These are phyloP conservation scores for Chloromyia formosa DNA, from an alignment of 2,888 invertebrate species.

Conservation along the genomic window DNA sequence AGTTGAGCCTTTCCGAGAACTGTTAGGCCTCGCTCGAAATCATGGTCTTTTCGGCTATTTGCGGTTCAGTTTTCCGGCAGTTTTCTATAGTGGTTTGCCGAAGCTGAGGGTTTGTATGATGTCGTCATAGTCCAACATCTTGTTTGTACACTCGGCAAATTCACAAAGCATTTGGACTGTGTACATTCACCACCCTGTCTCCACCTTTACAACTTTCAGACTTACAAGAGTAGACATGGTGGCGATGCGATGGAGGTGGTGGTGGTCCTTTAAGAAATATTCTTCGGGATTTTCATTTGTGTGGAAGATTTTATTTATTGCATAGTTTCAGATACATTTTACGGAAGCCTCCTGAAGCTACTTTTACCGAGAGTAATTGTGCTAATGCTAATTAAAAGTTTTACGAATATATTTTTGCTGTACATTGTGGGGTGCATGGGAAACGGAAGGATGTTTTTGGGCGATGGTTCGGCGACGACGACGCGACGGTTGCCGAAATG, in stretches of 20 bases:
- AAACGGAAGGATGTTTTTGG: background rate
- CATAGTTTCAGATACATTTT: conserved; percentile 32
- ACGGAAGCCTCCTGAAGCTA: conserved; percentile 2
- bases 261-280: conserved; percentile 24
- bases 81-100: background rate
- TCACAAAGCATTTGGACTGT: conserved; percentile 18
- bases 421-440: conserved; percentile 8
- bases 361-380: conserved; percentile 35
- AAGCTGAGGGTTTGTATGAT: background rate
- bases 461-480: background rate
- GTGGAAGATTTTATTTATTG: conserved; percentile 30
- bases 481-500: conserved; percentile 6
- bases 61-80: conserved; percentile 40
- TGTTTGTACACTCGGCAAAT: conserved; percentile 33
- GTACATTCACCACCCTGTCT: background rate
- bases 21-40: conserved; percentile 49
- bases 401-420: conserved; percentile 11
- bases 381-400: conserved; percentile 44
- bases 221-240: too few relatives aligned
- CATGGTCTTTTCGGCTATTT: conserved; percentile 47
- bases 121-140: background rate
- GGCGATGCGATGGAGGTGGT: background rate
- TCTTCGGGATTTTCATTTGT: conserved; percentile 14
- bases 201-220: background rate
- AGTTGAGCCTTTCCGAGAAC: conserved; percentile 44